A percentile compares a stretch with the other conserved stretches of the same genome.
phyloP scores from a whole-genome alignment of 1,140 invertebrate species.

The Drosophila subobscura region DNA sequence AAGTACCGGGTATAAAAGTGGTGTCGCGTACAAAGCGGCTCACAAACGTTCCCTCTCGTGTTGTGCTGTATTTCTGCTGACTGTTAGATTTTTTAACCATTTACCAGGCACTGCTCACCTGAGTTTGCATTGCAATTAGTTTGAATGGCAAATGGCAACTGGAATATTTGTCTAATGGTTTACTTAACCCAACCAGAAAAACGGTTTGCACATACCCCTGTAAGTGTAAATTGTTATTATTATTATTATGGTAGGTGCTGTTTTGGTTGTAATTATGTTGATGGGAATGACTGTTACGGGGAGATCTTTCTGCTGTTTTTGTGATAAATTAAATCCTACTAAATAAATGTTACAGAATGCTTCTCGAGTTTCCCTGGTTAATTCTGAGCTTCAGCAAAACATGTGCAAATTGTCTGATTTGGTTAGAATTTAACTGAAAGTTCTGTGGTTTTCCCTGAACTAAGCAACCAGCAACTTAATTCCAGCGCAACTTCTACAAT shows the following conservation, averaged over 20 bases:
- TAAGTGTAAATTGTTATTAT: slow-evolving; percentile 12
- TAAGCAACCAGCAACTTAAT: slow-evolving; percentile 17
- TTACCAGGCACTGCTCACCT: slow-evolving; percentile 7
- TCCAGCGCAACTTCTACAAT: slow-evolving; percentile 19
- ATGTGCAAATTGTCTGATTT: no score
- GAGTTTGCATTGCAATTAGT: slow-evolving; percentile 32
- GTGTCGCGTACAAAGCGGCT: no score
- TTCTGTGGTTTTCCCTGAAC: background rate
- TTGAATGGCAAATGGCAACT: slow-evolving; percentile 26
- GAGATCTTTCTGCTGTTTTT: no score
- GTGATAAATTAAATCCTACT: no score
- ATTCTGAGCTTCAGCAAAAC: no score
- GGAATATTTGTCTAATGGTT: slow-evolving; percentile 22
- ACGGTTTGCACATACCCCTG: slow-evolving; percentile 5
- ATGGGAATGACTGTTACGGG: no score
- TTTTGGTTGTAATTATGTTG: background rate
- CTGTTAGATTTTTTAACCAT: slow-evolving; percentile 8
- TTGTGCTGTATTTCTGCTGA: background rate
- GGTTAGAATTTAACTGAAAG: no score
- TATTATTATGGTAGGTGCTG: background rate
- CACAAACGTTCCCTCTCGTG: no score
- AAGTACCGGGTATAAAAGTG: no score
- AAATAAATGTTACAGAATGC: no score
- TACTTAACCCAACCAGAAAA: slow-evolving; percentile 8
- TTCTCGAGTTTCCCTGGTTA: no score